A percentile compares a stretch with the other conserved stretches of the same genome.
Conservation (phyloP, 1,140 invertebrate genomes). For the Microplitis demolitor region DNA sequence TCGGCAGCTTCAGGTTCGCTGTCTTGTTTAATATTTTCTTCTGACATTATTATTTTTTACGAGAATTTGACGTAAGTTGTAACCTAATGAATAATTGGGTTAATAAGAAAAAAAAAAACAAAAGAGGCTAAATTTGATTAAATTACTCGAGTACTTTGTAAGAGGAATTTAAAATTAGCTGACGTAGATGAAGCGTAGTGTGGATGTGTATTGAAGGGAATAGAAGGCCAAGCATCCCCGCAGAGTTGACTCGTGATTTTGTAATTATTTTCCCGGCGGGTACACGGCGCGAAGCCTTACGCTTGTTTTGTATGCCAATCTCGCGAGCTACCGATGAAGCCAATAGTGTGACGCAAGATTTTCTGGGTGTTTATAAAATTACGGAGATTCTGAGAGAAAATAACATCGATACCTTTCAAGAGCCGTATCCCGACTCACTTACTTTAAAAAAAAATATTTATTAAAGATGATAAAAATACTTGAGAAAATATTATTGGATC, state of each 20-base stretch:
- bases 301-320: constrained; percentile 50
- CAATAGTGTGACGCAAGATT: constrained; percentile 54
- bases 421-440: background rate
- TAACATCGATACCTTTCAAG: constrained; percentile 46
- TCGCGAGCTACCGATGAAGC: constrained; percentile 45
- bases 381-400: constrained; percentile 51
- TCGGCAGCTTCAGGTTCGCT: background rate
- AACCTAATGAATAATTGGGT: background rate
- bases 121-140: background rate
- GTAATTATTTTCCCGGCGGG: constrained; percentile 54
- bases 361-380: constrained; percentile 64
- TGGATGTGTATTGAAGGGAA: background rate
- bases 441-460: background rate
- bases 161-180: background rate
- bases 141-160: background rate
- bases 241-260: constrained; percentile 44
- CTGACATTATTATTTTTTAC: background rate
- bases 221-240: constrained; percentile 1
- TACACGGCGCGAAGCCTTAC: constrained; percentile 51
- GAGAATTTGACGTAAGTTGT: background rate
- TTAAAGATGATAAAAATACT: too few relatives aligned
- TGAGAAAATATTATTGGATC: too few relatives aligned
- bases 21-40: background rate
- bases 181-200: background rate
- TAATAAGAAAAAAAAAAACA: background rate